Evolutionary conservation across 2,888 invertebrate genomes (phyloP).

Genomic region (Mythimna ferrago): DNA sequence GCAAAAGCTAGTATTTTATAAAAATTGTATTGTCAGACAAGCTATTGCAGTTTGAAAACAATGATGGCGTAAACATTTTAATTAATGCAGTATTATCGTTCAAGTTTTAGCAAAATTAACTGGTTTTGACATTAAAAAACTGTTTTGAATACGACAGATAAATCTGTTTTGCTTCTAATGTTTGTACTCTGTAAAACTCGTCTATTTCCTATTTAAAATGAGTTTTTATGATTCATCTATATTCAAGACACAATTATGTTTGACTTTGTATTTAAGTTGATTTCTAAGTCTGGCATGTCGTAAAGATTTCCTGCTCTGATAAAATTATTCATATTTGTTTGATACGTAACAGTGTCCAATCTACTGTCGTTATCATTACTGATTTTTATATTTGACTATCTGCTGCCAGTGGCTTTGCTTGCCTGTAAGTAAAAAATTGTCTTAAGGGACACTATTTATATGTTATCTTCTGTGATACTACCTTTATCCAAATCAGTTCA

Average conservation of each 20-base stretch:
- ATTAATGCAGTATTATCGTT: neutral
- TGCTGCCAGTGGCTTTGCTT: no score
- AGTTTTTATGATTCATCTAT: neutral
- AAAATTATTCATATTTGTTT: neutral
- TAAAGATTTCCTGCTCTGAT: constrained; percentile 4
- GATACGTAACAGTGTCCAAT: no score
- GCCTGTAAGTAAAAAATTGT: no score
- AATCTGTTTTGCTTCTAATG: neutral
- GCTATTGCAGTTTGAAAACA: neutral
- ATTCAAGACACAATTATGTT: neutral
- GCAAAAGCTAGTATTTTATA: neutral
- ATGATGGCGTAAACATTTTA: neutral
- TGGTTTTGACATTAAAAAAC: neutral
- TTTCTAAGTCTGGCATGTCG: neutral
- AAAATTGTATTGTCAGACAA: neutral
- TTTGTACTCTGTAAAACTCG: neutral
- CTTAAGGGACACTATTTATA: no score
- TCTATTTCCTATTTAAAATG: neutral
- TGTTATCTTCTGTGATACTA: no score
- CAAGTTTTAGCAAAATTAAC: neutral
- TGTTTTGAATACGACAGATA: neutral
- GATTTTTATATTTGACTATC: neutral
- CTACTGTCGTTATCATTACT: neutral
- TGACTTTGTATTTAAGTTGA: neutral
- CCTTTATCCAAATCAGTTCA: no score